Conservation (phyloP, 2,888 invertebrate species). For the Glaucopsyche alexis region DNA sequence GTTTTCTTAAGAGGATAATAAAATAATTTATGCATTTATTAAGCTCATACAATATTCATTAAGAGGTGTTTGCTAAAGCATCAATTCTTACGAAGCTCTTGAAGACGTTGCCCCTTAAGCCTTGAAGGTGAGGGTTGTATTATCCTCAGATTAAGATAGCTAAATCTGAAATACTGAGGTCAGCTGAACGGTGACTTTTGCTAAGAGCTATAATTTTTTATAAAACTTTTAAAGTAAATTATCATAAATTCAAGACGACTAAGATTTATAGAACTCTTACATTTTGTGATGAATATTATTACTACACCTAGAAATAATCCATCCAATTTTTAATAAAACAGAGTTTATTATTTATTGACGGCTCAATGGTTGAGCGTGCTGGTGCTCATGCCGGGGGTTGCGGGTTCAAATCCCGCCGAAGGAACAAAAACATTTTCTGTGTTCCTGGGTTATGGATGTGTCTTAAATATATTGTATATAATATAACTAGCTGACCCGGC, state of each 20-base stretch:
- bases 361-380: no score
- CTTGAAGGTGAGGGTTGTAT: background rate
- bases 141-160: background rate
- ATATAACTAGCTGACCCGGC: no score
- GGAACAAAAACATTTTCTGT: no score
- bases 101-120: conserved; percentile 5
- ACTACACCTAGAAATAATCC: no score
- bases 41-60: conserved; percentile 30
- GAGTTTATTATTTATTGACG: no score
- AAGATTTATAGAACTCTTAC: background rate
- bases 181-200: background rate
- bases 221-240: background rate
- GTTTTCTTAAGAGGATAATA: conserved; percentile 25
- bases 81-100: conserved; percentile 26
- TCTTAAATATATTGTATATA: no score
- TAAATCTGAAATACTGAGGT: background rate
- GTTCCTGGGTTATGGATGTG: no score
- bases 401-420: no score
- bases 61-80: conserved; percentile 15
- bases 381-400: no score
- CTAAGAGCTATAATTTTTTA: background rate
- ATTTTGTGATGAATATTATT: background rate
- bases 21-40: conserved; percentile 30
- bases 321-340: no score
- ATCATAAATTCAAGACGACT: background rate